phyloP scores from a whole-genome alignment of 2,888 invertebrate species.

The Oxycera nigricornis region DNA sequence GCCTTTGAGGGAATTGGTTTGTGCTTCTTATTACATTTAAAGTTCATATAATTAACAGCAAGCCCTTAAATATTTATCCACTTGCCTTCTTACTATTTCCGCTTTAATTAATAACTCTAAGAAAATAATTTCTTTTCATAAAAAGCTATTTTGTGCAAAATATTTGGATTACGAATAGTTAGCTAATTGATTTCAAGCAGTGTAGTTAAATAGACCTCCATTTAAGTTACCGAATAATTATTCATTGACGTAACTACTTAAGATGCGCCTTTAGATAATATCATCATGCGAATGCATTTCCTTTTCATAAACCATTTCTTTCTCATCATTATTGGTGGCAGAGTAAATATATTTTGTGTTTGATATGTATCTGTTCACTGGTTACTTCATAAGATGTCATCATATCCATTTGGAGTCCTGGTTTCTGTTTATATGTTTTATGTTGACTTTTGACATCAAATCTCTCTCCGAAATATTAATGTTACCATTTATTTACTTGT shows the following conservation, averaged over 20 bases:
- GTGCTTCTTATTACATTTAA: slow-evolving; percentile 11
- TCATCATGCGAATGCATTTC: neutral
- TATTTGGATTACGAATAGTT: slow-evolving; percentile 10
- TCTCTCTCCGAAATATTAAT: neutral
- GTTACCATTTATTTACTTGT: neutral
- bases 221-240: neutral
- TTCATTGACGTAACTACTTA: neutral
- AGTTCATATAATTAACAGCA: slow-evolving; percentile 2
- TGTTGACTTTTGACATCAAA: neutral
- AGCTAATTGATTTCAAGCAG: slow-evolving; percentile 5
- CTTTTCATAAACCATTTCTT: neutral
- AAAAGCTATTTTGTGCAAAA: slow-evolving; percentile 14
- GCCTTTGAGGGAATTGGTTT: slow-evolving; percentile 6
- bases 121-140: neutral
- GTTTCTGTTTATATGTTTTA: slow-evolving; percentile 12
- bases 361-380: neutral
- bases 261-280: neutral
- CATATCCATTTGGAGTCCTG: neutral
- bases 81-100: neutral
- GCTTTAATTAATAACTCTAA: neutral
- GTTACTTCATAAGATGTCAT: slow-evolving; percentile 5
- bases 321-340: neutral
- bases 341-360: slow-evolving; percentile 21
- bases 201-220: slow-evolving; percentile 19
- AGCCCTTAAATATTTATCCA: neutral